phyloP scores from a whole-genome alignment of 1,140 invertebrate species.

The Trialeurodes vaporariorum region DNA sequence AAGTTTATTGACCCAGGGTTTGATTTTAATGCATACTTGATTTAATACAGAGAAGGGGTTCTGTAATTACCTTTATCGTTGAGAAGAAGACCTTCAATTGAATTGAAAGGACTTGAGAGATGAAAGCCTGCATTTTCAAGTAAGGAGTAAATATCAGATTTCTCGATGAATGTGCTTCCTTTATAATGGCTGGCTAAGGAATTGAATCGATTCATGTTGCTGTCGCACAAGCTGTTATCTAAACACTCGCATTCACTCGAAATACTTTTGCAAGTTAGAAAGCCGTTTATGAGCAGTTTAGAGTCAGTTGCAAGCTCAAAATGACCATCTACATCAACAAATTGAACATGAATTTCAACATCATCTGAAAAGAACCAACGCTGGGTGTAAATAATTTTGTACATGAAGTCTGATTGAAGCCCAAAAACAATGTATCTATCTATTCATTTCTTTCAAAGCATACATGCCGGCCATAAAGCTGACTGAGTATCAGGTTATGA shows the following conservation, averaged over 20 bases:
- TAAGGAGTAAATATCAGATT: neutral
- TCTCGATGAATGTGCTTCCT: neutral
- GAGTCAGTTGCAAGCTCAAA: neutral
- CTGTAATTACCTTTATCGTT: neutral
- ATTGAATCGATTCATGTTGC: neutral
- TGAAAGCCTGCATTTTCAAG: neutral
- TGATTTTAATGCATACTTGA: no score
- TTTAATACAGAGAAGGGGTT: no score
- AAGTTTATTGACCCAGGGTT: no score
- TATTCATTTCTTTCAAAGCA: no score
- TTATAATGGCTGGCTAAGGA: neutral
- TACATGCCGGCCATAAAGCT: no score
- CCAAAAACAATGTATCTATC: no score
- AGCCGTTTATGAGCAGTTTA: neutral
- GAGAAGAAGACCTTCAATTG: neutral
- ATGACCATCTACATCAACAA: neutral
- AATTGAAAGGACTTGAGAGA: neutral
- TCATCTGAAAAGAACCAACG: neutral
- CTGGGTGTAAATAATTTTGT: no score
- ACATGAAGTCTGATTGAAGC: no score
- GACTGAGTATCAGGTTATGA: no score
- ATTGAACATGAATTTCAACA: neutral
- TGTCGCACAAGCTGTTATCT: neutral
- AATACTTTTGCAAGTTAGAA: neutral
- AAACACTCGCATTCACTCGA: no score